A percentile compares a stretch with the other conserved stretches of the same genome.
phyloP scores from a whole-genome alignment of 1,140 invertebrate species.

The Homarus americanus region DNA sequence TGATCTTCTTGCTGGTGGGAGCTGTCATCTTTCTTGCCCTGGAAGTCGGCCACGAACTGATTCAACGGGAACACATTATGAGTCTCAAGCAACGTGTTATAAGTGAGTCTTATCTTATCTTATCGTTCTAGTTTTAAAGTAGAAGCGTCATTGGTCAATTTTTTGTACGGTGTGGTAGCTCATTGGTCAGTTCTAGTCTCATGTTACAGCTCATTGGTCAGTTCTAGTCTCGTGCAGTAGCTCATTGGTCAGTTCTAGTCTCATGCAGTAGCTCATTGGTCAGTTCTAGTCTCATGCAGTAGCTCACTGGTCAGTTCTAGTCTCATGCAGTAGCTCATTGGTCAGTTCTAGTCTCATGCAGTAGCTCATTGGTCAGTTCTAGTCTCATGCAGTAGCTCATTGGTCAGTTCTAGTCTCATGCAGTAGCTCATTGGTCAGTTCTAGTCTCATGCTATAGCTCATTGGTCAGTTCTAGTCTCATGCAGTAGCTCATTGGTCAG shows the following conservation, averaged over 20 bases:
- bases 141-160: neutral
- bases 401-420: neutral
- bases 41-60: constrained; percentile 15
- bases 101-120: constrained; percentile 4
- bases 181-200: neutral
- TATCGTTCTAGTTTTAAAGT: too few relatives aligned
- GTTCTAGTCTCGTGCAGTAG: neutral
- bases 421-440: neutral
- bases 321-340: neutral
- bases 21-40: constrained; percentile 24
- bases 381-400: neutral
- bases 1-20: constrained; percentile 21
- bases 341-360: neutral
- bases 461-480: neutral
- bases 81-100: neutral
- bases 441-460: neutral
- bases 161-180: neutral
- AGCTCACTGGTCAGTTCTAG: neutral
- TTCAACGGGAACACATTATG: neutral
- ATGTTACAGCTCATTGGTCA: neutral
- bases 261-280: neutral
- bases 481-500: neutral
- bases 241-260: neutral
- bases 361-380: neutral
- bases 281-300: neutral